Conservation (phyloP, 2,113 vertebrate genomes). For the Oceanodroma tethys region DNA sequence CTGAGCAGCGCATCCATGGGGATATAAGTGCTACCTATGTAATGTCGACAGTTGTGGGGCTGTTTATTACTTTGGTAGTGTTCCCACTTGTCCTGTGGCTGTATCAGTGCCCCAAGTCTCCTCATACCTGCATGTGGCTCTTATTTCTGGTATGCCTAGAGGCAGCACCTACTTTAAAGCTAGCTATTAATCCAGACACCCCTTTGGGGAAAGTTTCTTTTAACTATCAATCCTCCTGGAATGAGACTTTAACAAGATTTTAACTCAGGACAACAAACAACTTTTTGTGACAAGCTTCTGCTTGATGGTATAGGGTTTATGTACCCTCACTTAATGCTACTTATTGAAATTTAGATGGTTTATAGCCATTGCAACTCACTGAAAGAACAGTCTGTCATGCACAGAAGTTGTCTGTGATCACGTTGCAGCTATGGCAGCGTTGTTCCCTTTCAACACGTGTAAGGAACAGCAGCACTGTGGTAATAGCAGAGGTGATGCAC, state of each 20-base stretch:
- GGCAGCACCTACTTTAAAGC: background rate
- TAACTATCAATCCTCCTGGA: background rate
- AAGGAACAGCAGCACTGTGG: background rate
- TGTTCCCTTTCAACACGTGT: background rate
- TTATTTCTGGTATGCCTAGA: background rate
- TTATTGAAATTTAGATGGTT: background rate
- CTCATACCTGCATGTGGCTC: background rate
- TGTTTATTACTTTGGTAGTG: background rate
- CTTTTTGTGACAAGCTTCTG: background rate
- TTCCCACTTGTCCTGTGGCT: background rate
- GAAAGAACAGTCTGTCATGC: rapidly evolving
- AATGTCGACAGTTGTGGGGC: background rate
- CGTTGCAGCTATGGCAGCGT: rapidly evolving
- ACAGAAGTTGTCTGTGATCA: background rate
- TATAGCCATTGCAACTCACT: background rate
- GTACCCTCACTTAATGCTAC: background rate
- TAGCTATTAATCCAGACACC: background rate
- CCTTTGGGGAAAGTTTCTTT: background rate
- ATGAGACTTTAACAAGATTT: background rate
- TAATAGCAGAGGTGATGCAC: background rate
- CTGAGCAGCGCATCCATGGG: rapidly evolving
- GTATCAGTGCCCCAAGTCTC: background rate
- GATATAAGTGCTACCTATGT: background rate
- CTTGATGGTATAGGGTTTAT: background rate
- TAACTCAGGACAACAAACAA: background rate